A percentile compares a stretch with the other conserved stretches of the same genome.
Conservation (phyloP, 2,797 vertebrate species). For the Pipistrellus pipistrellus region DNA sequence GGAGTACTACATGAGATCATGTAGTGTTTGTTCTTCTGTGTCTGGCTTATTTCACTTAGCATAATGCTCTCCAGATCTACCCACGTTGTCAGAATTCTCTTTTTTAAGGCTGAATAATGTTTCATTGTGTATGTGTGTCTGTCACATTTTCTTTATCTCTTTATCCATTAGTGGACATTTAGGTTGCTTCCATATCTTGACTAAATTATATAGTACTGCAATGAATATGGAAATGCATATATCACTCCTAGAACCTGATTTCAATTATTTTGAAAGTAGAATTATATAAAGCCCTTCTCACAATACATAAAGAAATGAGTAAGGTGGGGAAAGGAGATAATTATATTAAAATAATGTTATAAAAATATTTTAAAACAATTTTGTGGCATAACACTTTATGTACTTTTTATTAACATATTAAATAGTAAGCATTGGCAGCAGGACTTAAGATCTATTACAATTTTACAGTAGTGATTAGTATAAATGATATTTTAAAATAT, state of each 20-base stretch:
- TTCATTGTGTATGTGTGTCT: neutral
- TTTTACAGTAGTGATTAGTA: constrained; percentile 40
- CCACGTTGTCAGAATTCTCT: neutral
- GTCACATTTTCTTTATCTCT: neutral
- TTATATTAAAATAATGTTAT: constrained; percentile 54
- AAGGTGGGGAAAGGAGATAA: neutral
- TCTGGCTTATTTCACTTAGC: neutral
- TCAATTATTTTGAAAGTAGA: neutral
- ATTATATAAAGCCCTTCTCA: neutral
- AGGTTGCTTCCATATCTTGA: neutral
- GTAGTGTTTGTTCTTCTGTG: neutral
- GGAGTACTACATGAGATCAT: neutral
- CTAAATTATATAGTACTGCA: neutral
- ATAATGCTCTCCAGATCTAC: neutral
- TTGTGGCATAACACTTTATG: neutral
- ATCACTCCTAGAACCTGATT: neutral
- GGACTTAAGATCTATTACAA: constrained; percentile 5
- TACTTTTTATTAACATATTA: constrained; percentile 33
- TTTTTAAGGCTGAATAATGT: neutral
- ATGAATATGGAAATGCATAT: neutral
- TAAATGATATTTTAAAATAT: constrained; percentile 62
- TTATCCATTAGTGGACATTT: neutral
- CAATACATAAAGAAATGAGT: constrained; percentile 32
- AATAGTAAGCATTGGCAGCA: neutral
- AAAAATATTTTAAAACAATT: constrained; percentile 59